Evolutionary conservation across 2,797 vertebrate species (phyloP), one percentile per base, ranked within the genome.

Genomic region (Chiropotes sagulatus): DNA sequence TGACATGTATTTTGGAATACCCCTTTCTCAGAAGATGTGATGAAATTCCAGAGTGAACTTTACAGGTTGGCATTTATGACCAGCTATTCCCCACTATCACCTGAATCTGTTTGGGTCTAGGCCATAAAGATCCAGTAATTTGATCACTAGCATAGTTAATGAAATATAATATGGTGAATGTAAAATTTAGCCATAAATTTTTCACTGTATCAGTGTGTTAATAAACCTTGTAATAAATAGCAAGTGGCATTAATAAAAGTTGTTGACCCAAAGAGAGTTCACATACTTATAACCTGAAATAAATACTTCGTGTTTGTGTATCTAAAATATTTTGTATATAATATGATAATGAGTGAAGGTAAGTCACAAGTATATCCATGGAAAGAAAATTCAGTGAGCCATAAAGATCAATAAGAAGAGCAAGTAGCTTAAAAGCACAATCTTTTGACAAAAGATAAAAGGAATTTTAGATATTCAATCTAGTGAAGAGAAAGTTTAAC

Each of bases 91-190:
- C 33, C 70, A 70, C 39, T 76, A 14, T 91, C 79, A 93, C 61
- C 57, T 78, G 72, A 96, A 58, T 84, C 85, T 79, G 50, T 75
- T 52, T 90, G 94, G 46, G 36, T 57, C 39, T 91, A 58, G 5
- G 67, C 48, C 41, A 15, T 93, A 96, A 96, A 82, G 85, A 92
- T 75, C 95, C 72, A 96, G 50, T 96, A 96, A 96, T 58, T 41
- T 54, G 61, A 96, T 90, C 88, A 57, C 14, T 57, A 44, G 19
- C 78, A 78, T 54, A 97, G 64, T 72, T 44, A 80, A 26, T 64
- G 78, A 90, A 96, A 90, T 90, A 12, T 36, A 88, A 73, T 90
- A 72, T 41, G 36, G 26, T 54, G 22, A 78, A 76, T 8, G 0
- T 83, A 90, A 83, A 90, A 54, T 48, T 58, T 78, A 20, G 73